phyloP scores from a whole-genome alignment of 2,113 vertebrate genomes.

The Pontoporia blainvillei region DNA sequence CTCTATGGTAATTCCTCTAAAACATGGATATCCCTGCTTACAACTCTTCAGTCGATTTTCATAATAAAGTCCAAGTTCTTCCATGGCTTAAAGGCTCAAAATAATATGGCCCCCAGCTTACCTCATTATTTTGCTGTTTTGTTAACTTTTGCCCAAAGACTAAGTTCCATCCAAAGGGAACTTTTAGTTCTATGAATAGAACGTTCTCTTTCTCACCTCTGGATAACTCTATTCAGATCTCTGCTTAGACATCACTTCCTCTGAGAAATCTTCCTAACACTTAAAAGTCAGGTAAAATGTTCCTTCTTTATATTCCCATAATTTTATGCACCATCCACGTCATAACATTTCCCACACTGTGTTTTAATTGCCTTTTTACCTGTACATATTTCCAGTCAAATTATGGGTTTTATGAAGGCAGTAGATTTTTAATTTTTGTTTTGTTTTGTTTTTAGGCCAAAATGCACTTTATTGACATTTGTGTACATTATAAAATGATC shows the following conservation, averaged over 20 bases:
- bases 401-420: background rate
- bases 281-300: background rate
- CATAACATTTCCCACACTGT: background rate
- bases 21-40: background rate
- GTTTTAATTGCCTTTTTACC: background rate
- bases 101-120: background rate
- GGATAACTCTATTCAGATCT: background rate
- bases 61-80: background rate
- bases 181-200: background rate
- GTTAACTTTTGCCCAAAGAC: background rate
- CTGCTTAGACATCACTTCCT: background rate
- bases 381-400: background rate
- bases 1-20: background rate
- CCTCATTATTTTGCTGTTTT: background rate
- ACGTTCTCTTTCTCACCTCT: background rate
- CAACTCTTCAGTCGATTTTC: background rate
- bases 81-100: background rate
- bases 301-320: background rate
- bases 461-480: background rate
- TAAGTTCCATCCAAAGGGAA: background rate
- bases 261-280: background rate
- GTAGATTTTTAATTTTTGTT: accelerated
- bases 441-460: background rate
- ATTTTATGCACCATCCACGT: background rate
- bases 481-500: background rate